Percentiles rank a stretch among this genome's conserved stretches.
Evolutionary conservation across 2,888 invertebrate species (phyloP).

Genomic region (Zygaena filipendulae): DNA sequence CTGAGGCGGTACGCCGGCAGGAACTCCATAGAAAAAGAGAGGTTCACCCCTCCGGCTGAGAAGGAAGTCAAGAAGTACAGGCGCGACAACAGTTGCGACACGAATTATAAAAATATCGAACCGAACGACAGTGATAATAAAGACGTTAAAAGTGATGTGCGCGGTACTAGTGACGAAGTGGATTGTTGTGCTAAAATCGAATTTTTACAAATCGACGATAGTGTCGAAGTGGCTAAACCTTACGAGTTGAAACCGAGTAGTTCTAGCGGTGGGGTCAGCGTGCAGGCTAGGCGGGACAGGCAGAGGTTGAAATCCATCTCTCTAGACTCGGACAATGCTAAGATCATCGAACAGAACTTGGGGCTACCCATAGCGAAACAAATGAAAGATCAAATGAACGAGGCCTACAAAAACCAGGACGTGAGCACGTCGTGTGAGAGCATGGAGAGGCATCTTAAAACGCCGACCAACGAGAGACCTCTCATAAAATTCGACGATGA

Average conservation of each 20-base stretch:
- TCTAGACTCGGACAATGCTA: conserved; percentile 66
- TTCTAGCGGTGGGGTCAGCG: conserved; percentile 26
- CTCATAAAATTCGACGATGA: conserved; percentile 54
- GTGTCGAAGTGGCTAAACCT: conserved; percentile 27
- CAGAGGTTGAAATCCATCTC: conserved; percentile 67
- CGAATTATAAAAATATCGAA: conserved; percentile 49
- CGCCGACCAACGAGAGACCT: conserved; percentile 38
- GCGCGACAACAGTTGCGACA: conserved; percentile 56
- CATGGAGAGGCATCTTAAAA: conserved; percentile 40
- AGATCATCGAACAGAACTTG: conserved; percentile 67
- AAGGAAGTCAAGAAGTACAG: conserved; percentile 49
- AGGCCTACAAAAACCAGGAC: conserved; percentile 52
- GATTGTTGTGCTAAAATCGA: conserved; percentile 54
- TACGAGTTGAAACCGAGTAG: conserved; percentile 31
- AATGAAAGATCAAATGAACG: conserved; percentile 62
- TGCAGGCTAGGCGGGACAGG: conserved; percentile 39
- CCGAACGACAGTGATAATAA: conserved; percentile 25
- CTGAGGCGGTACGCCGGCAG: conserved; percentile 50
- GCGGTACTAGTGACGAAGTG: conserved; percentile 23
- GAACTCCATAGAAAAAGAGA: conserved; percentile 51
- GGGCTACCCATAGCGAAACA: conserved; percentile 66
- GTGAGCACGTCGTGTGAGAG: conserved; percentile 52
- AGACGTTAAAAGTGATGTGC: too few relatives aligned
- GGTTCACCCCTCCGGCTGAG: conserved; percentile 51
- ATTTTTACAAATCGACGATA: conserved; percentile 32